Evolutionary conservation across 2,888 invertebrate genomes (phyloP).

Genomic region (Heteromyza rotundicornis): DNA sequence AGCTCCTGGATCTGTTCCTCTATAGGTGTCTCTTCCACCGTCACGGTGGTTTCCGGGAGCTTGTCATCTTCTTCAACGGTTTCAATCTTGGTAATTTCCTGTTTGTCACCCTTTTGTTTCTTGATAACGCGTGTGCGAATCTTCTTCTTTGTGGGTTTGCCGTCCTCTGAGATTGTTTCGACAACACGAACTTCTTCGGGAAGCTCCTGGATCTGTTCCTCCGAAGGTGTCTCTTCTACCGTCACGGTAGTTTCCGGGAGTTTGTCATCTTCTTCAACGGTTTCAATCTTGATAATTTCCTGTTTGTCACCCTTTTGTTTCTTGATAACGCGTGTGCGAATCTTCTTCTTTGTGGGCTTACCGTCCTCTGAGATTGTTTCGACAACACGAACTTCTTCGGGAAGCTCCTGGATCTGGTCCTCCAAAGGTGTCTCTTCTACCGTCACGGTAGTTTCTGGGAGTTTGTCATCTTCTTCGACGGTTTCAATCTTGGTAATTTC

Average conservation of each 20-base stretch:
- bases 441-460: conserved; percentile 24
- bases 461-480: conserved; percentile 26
- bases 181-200: conserved; percentile 40
- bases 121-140: conserved; percentile 43
- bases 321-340: conserved; percentile 25
- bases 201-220: conserved; percentile 33
- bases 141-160: conserved; percentile 36
- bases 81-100: conserved; percentile 43
- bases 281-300: conserved; percentile 27
- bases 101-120: conserved; percentile 42
- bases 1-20: conserved; percentile 35
- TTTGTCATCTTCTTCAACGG: conserved; percentile 26
- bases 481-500: conserved; percentile 27
- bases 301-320: conserved; percentile 25
- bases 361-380: conserved; percentile 24
- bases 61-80: conserved; percentile 45
- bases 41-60: conserved; percentile 37
- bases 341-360: conserved; percentile 22
- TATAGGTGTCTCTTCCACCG: conserved; percentile 34
- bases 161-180: conserved; percentile 36
- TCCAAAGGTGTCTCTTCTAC: conserved; percentile 26
- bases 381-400: conserved; percentile 24
- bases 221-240: conserved; percentile 24
- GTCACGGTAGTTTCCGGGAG: conserved; percentile 24
- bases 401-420: conserved; percentile 20